phyloP scores from a whole-genome alignment of 1,140 invertebrate species.

The Zeugodacus cucurbitae region DNA sequence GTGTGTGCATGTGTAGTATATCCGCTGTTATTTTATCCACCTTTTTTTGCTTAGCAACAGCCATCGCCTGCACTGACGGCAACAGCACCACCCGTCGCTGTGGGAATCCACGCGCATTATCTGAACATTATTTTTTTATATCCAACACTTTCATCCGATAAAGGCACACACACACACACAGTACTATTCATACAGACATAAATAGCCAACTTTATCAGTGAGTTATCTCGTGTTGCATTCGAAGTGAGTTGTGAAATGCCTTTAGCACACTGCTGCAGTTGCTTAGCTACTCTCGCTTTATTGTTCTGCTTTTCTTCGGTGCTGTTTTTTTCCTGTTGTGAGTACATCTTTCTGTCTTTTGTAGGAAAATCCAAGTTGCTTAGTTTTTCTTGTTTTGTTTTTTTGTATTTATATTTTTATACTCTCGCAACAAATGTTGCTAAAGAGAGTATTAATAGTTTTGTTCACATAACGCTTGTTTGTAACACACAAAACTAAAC shows the following conservation, averaged over 20 bases:
- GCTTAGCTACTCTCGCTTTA: neutral
- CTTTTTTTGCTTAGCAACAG: neutral
- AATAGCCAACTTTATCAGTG: slow-evolving; percentile 7
- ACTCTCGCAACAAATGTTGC: too few species aligned
- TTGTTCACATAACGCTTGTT: too few species aligned
- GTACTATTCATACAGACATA: neutral
- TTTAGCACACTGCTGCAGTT: neutral
- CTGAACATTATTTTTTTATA: slow-evolving; percentile 2
- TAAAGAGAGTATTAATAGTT: too few species aligned
- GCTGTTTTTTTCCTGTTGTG: neutral
- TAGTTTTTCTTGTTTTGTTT: neutral
- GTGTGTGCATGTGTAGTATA: too few species aligned
- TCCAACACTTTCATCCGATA: neutral
- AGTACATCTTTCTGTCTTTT: neutral
- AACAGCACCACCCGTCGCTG: neutral
- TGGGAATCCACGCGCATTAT: neutral
- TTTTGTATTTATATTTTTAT: too few species aligned
- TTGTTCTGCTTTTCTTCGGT: neutral
- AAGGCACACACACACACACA: neutral
- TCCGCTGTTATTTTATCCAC: neutral
- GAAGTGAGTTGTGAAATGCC: slow-evolving; percentile 25
- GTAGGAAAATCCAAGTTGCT: neutral
- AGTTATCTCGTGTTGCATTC: neutral
- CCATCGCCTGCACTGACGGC: neutral
- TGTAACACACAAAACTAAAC: too few species aligned